Evolutionary conservation across 2,113 vertebrate species (phyloP).

Genomic region (Oceanodroma tethys): DNA sequence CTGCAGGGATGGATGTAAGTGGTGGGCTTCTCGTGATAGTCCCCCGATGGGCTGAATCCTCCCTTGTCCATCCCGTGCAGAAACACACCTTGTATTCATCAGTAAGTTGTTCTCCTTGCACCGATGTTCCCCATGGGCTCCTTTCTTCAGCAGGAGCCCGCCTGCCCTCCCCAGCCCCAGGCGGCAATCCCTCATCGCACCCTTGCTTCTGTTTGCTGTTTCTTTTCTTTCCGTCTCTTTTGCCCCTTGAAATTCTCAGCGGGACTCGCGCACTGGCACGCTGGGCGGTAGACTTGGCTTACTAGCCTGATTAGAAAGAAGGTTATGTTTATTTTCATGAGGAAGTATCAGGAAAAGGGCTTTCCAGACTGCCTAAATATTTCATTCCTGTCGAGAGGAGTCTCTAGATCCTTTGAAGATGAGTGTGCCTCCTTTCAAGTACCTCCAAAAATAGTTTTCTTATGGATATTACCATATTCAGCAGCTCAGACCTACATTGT

Average conservation of each 20-base stretch:
- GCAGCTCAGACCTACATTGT: background rate
- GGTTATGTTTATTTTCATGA: constrained; percentile 18
- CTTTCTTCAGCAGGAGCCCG: background rate
- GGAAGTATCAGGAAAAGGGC: background rate
- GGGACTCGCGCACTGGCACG: rapidly evolving
- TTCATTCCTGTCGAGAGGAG: background rate
- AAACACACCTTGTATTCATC: background rate
- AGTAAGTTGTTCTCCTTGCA: background rate
- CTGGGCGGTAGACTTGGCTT: background rate
- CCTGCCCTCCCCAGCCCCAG: background rate
- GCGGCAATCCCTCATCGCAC: background rate
- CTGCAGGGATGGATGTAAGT: background rate
- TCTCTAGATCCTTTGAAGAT: background rate
- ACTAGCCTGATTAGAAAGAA: background rate
- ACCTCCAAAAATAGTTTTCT: background rate
- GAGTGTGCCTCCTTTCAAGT: background rate
- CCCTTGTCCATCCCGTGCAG: background rate
- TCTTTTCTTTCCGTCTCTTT: background rate
- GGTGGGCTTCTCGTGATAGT: background rate
- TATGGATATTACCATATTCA: constrained; percentile 9
- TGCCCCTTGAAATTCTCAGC: background rate
- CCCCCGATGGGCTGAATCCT: background rate
- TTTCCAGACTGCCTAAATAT: background rate
- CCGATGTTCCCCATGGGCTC: background rate
- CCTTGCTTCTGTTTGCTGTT: background rate